Percentiles rank a stretch among this genome's conserved stretches.
Conservation (phyloP, 2,797 vertebrate genomes). For the Cryptoblepharus egeriae region DNA sequence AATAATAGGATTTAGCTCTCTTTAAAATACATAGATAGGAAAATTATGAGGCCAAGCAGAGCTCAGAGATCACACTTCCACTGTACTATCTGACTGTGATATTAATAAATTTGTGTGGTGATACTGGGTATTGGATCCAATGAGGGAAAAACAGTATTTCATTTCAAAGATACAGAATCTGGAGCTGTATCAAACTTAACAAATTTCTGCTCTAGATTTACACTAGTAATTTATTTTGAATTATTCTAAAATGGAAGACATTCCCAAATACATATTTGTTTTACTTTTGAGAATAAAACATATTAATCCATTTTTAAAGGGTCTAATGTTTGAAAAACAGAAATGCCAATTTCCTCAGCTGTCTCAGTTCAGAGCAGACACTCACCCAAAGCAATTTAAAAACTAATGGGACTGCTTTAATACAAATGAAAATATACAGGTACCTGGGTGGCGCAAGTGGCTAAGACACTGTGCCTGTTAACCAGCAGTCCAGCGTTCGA, state of each 20-base stretch:
- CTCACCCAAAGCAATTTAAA: slow-evolving; percentile 44
- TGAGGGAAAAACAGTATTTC: neutral
- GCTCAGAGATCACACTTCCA: neutral
- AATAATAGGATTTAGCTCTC: no score
- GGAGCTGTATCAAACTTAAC: neutral
- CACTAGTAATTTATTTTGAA: neutral
- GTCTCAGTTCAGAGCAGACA: slow-evolving; percentile 17
- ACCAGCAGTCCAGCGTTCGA: no score
- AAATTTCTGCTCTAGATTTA: neutral
- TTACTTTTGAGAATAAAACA: neutral
- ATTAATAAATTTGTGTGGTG: neutral
- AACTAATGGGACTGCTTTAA: slow-evolving; percentile 34
- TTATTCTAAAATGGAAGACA: neutral
- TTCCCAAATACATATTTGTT: neutral
- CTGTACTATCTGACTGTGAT: neutral
- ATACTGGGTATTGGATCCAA: neutral
- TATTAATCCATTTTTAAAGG: slow-evolving; percentile 30
- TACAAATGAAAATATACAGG: slow-evolving; percentile 44
- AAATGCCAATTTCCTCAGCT: neutral
- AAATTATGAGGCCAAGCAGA: no score
- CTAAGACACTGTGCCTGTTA: no score
- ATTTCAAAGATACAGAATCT: neutral
- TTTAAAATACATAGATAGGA: no score
- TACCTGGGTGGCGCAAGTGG: no score
- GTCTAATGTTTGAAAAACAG: slow-evolving; percentile 43